These are phyloP conservation scores for Chymomyza amoena DNA, from an alignment of 2,888 invertebrate species.

Conservation along the genomic window DNA sequence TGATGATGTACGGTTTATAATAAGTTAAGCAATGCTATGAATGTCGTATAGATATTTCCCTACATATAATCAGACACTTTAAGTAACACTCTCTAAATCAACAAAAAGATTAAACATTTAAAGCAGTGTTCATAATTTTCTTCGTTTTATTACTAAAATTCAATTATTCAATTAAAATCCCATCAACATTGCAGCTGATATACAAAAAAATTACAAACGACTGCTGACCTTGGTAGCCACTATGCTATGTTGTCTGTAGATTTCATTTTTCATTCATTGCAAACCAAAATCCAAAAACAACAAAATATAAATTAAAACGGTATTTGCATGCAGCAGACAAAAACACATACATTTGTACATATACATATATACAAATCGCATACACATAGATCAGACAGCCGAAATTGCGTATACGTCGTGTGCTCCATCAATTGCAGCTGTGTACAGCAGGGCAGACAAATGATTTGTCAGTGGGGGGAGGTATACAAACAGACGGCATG, in stretches of 20 bases:
- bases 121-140: no score
- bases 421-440: constrained; percentile 53
- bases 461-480: not conserved
- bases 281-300: constrained; percentile 22
- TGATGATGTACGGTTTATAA: no score
- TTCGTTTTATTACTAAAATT: not conserved
- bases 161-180: constrained; percentile 35
- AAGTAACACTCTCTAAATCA: no score
- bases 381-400: constrained; percentile 15
- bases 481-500: constrained; percentile 18
- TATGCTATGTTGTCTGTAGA: constrained; percentile 27
- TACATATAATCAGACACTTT: no score
- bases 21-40: no score
- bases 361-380: not conserved
- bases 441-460: constrained; percentile 27
- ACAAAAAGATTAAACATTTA: no score
- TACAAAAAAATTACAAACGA: constrained; percentile 12
- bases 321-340: not conserved
- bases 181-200: constrained; percentile 14
- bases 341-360: constrained; percentile 18
- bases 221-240: constrained; percentile 55
- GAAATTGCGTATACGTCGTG: constrained; percentile 59
- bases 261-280: constrained; percentile 35
- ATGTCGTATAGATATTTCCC: no score
- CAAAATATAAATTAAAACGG: constrained; percentile 26